phyloP scores from a whole-genome alignment of 1,140 invertebrate species.

The Cotesia chilonis region DNA sequence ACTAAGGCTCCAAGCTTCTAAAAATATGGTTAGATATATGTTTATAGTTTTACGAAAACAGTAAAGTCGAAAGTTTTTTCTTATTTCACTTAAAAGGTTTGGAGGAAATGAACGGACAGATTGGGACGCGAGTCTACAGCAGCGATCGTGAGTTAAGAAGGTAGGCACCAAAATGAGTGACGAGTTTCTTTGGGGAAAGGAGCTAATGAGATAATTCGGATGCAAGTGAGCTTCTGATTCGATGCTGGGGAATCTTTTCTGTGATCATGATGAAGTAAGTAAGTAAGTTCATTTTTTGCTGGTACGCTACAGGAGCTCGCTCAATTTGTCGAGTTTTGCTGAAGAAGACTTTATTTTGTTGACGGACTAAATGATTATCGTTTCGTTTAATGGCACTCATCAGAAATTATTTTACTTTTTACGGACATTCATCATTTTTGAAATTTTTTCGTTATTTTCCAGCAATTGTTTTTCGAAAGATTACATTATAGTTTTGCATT shows the following conservation, averaged over 20 bases:
- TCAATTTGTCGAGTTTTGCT: not conserved
- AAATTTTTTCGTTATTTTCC: no score
- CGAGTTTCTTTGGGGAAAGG: not conserved
- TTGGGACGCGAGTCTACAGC: no score
- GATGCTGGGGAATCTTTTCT: not conserved
- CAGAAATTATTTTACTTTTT: no score
- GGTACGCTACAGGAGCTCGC: not conserved
- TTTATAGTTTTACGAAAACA: not conserved
- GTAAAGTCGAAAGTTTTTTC: no score
- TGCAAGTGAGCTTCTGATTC: conserved; percentile 24
- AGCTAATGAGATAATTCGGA: conserved; percentile 39
- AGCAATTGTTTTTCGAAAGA: no score
- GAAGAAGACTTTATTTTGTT: conserved; percentile 10
- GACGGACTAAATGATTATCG: conserved; percentile 25
- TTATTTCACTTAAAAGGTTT: no score
- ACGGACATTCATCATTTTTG: no score
- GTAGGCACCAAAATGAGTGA: no score
- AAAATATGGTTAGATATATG: not conserved
- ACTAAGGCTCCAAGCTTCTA: not conserved
- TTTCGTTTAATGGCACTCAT: conserved; percentile 26
- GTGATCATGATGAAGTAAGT: no score
- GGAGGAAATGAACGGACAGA: no score
- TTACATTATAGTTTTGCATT: no score
- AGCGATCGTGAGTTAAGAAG: not conserved
- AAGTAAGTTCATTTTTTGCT: no score